phyloP scores from a whole-genome alignment of 2,113 vertebrate genomes.

The Salminus brasiliensis region DNA sequence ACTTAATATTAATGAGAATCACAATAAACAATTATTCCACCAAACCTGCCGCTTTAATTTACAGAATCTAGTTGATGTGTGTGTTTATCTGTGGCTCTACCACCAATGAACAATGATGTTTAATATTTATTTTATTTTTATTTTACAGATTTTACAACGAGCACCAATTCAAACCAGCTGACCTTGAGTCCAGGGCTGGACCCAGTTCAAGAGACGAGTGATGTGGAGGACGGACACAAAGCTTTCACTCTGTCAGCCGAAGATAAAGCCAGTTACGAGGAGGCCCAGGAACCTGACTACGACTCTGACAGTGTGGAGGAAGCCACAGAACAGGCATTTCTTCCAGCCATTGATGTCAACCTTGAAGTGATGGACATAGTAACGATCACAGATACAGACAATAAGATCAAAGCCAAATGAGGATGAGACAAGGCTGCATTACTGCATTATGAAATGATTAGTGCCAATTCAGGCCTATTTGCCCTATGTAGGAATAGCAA shows the following conservation, averaged over 20 bases:
- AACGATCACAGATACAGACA: neutral
- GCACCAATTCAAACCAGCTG: neutral
- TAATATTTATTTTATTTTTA: conserved; percentile 3
- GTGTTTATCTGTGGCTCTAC: too few relatives aligned
- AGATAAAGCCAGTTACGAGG: neutral
- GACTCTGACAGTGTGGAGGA: neutral
- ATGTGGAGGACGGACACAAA: neutral
- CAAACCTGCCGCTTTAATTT: too few relatives aligned
- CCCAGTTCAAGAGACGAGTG: neutral
- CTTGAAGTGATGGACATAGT: neutral
- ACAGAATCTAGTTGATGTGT: too few relatives aligned
- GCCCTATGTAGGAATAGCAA: too few relatives aligned
- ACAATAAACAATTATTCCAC: too few relatives aligned
- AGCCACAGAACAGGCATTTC: neutral
- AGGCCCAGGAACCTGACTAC: neutral
- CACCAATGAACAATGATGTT: too few relatives aligned
- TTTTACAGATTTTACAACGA: neutral
- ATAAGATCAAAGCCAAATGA: neutral
- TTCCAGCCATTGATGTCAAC: neutral
- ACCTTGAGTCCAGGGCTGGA: neutral
- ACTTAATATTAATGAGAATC: too few relatives aligned
- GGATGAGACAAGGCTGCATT: neutral
- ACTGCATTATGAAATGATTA: neutral
- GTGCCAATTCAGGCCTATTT: too few relatives aligned
- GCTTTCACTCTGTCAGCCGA: neutral